These are phyloP conservation scores for Trypoxylus dichotomus DNA, from an alignment of 1,140 invertebrate species.

Conservation along the genomic window DNA sequence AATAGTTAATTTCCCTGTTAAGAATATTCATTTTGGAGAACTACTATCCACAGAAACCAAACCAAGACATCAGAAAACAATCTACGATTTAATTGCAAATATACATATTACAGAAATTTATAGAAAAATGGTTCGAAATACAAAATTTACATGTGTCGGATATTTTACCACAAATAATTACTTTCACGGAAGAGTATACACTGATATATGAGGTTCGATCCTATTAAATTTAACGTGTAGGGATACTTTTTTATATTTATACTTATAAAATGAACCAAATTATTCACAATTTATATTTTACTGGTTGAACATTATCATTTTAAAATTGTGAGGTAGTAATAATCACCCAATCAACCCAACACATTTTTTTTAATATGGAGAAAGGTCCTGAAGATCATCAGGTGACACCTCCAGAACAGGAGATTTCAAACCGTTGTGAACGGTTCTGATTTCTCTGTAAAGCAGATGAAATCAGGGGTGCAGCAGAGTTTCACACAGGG, in stretches of 20 bases:
- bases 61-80: constrained; percentile 76
- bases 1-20: constrained; percentile 99
- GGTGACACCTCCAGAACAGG: no score
- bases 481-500: no score
- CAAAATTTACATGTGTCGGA: constrained; percentile 98
- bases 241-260: background rate
- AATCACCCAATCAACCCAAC: no score
- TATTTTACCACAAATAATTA: constrained; percentile 99
- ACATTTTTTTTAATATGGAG: no score
- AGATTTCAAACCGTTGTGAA: no score
- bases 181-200: constrained; percentile 97
- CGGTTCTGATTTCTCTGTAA: no score
- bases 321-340: no score
- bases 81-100: constrained; percentile 96
- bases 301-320: no score
- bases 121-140: constrained; percentile 89
- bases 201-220: constrained; percentile 69
- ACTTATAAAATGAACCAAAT: background rate
- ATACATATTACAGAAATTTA: constrained; percentile 96
- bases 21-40: constrained; percentile 97
- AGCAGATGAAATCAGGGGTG: no score
- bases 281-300: no score
- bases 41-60: constrained; percentile 85
- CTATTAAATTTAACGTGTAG: background rate
- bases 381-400: no score